Evolutionary conservation across 2,797 vertebrate genomes (phyloP).

Genomic region (Neomorphus geoffroyi): DNA sequence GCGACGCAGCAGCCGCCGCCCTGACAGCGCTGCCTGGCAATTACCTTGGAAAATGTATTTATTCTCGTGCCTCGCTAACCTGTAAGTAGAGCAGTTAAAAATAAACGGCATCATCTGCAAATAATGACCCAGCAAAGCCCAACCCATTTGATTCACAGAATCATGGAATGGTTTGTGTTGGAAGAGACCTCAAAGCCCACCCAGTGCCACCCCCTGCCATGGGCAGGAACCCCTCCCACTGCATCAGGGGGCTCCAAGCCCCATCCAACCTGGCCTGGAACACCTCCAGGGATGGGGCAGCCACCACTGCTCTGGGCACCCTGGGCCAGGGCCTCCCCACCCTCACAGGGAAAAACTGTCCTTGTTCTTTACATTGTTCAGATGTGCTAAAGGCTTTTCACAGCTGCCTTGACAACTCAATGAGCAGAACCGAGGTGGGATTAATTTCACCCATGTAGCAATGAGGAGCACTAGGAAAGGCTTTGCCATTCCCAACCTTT

Average conservation of each 20-base stretch:
- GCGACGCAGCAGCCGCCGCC: fast-evolving
- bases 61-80: neutral
- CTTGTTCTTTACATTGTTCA: neutral
- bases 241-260: too few relatives aligned
- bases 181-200: too few relatives aligned
- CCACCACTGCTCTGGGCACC: too few relatives aligned
- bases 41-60: neutral
- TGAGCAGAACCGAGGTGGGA: fast-evolving
- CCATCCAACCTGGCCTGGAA: too few relatives aligned
- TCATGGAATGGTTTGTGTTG: too few relatives aligned
- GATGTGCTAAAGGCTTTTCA: neutral
- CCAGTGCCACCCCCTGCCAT: too few relatives aligned
- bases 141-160: neutral
- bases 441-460: neutral
- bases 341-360: neutral
- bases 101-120: neutral
- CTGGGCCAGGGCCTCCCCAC: too few relatives aligned
- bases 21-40: neutral
- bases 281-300: too few relatives aligned
- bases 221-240: too few relatives aligned
- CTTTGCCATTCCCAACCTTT: neutral
- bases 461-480: neutral
- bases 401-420: neutral
- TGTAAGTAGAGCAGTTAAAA: slow-evolving; percentile 21
- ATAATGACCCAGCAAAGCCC: neutral